Base-by-base conservation (phyloP, 2,797 vertebrate species). In the Sciurus vulgaris region DNA sequence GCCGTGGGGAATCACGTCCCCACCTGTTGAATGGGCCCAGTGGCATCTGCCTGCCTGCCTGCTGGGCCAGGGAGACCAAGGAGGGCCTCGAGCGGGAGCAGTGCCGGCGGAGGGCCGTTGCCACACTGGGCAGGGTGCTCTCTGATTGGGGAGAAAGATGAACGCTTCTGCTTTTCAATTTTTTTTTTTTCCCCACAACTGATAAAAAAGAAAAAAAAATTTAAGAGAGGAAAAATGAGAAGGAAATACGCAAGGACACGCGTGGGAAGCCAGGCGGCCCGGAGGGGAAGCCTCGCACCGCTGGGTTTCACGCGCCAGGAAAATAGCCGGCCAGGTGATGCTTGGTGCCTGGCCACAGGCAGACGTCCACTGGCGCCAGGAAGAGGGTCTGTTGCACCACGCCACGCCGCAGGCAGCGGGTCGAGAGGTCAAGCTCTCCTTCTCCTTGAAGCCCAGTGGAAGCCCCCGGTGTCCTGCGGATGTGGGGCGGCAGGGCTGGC, bases 401-500 rank as follows among this genome's bases (percentile, higher is more conserved):
- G 20, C 54, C 54, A 56, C 0, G 54, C 54, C 1, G 7, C 7
- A 15, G 56, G 56, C 56, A 59, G 5, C 22, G 30, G 30, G 11
- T 13, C 28, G 4, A 65, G 13, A 65, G 63, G 24, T 30, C 20
- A 24, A 5, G 22, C 61, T 78, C 38, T 84, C 9, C 7, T 93
- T 89, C 65, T 88, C 73, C 89, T 81, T 49, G 5, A 91, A 86
- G 67, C 35, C 15, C 9, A 44, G 24, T n/a, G 24, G 93, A 54
- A 35, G 10, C 70, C 73, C 47, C 33, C 24, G 28, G 7, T 0
- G 1, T 44, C 51, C 5, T 3, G 13, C 1, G 9, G 51, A 26
- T 51, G 76, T 41, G n/a, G 47, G 77, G 30, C 26, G 49, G 93
- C 33, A 54, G 35, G n/a, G n/a, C n/a, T 47, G 86, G n/a, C 70